phyloP scores from a whole-genome alignment of 2,888 invertebrate species.

The Sinohyriopsis cumingii region DNA sequence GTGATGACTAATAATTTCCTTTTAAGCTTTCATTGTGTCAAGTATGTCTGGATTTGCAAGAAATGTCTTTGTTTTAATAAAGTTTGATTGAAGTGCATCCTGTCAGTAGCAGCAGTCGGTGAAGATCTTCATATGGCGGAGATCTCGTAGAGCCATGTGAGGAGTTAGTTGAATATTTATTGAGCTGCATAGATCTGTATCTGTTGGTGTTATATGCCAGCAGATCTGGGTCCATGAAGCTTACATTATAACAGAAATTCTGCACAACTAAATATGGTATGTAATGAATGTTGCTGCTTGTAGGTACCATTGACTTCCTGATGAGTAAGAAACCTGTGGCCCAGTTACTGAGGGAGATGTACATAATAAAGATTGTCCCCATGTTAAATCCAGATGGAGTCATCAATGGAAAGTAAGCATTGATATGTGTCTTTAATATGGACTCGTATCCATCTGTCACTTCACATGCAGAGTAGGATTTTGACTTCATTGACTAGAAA shows the following conservation, averaged over 20 bases:
- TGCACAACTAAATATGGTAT: not conserved
- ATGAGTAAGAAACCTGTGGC: conserved; percentile 77
- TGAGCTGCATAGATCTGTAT: not conserved
- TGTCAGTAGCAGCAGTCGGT: not conserved
- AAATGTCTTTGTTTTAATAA: too few relatives aligned
- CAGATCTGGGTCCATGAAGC: not conserved
- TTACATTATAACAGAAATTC: too few relatives aligned
- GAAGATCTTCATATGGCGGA: not conserved
- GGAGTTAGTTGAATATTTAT: not conserved
- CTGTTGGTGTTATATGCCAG: not conserved
- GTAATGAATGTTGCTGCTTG: conserved; percentile 8
- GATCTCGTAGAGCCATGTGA: not conserved
- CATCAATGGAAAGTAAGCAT: conserved; percentile 83
- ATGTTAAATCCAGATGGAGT: conserved; percentile 93
- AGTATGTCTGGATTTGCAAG: too few relatives aligned
- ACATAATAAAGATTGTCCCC: conserved; percentile 88
- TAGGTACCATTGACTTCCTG: conserved; percentile 79
- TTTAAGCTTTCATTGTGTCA: too few relatives aligned
- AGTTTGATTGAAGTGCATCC: not conserved
- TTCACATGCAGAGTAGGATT: too few relatives aligned
- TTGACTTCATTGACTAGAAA: too few relatives aligned
- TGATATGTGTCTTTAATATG: too few relatives aligned
- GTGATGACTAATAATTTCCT: too few relatives aligned
- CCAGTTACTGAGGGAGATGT: conserved; percentile 79
- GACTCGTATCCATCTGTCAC: too few relatives aligned